Evolutionary conservation across 2,113 vertebrate genomes (phyloP), one percentile per base, ranked within the genome.

Genomic region (Sialia sialis): DNA sequence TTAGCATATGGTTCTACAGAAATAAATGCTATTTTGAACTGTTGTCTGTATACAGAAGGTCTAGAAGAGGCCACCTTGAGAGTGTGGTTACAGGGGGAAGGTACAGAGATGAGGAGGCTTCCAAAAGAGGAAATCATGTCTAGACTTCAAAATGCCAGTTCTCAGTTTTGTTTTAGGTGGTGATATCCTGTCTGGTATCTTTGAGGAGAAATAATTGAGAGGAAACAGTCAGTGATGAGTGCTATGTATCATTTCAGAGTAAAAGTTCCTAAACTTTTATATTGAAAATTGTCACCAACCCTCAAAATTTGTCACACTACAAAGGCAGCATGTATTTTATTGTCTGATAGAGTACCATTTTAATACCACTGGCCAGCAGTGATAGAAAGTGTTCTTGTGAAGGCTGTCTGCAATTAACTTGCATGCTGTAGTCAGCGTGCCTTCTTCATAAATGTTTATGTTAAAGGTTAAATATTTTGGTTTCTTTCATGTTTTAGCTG

Each of bases 71-170:
- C 87, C 72, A 84, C 80, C 52, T 93, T 95, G 86, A 97, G 60
- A 89, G 2, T 84, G 94, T 89, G 95, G 91, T 93, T 93, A 59
- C 44, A 38, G 89, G 94, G 74, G 85, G 94, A 97, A 95, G 94
- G 86, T 95, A 97, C 89, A 93, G 91, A 95, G 60, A 96, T 96
- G 94, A 96, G 90, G 86, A 94, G 90, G 66, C 85, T 93, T 95
- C 83, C 88, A 93, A 90, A 96, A 96, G 94, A 96, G 96, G 95
- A 97, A 97, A 90, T 94, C 0, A 1, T 36, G 96, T 97, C 95
- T 97, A 97, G 95, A 97, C 94, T 96, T 97, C 72, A 95, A 95
- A 96, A 95, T 95, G 90, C 93, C 93, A 95, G 85, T 95, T 94
- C 90, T 93, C 90, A 81, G 86, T 96, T 97, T 94, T 95, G 89